Evolutionary conservation across 2,113 vertebrate species (phyloP).

Genomic region (Proteles cristata): DNA sequence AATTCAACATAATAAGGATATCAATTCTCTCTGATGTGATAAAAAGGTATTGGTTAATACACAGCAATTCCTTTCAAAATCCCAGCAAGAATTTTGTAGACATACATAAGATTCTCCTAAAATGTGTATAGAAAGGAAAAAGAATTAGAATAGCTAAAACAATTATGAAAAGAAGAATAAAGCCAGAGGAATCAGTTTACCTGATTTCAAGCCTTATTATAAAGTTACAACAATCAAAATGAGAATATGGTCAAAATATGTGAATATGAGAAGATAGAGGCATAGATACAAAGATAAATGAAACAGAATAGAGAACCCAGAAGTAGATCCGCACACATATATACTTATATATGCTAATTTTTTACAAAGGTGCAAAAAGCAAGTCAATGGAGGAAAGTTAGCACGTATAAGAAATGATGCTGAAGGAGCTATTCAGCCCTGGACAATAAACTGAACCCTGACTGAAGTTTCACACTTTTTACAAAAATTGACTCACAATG

Average conservation of each 20-base stretch:
- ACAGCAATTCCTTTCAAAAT: not conserved
- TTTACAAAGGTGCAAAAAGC: not conserved
- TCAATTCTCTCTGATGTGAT: not conserved
- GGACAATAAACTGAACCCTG: not conserved
- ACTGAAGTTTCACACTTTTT: not conserved
- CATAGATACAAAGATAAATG: too few species aligned
- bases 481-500: not conserved
- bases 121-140: not conserved
- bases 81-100: not conserved
- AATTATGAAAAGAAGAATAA: not conserved
- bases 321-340: not conserved
- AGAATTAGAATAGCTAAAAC: not conserved
- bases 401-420: rapidly evolving
- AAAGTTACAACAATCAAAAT: not conserved
- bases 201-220: not conserved
- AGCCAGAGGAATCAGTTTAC: not conserved
- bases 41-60: not conserved
- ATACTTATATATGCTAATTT: not conserved
- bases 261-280: not conserved
- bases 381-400: not conserved
- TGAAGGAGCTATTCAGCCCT: not conserved
- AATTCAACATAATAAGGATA: not conserved
- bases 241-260: not conserved
- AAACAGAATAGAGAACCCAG: not conserved
- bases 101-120: not conserved